phyloP scores from a whole-genome alignment of 2,888 invertebrate genomes.

The Amphimallon solstitiale region DNA sequence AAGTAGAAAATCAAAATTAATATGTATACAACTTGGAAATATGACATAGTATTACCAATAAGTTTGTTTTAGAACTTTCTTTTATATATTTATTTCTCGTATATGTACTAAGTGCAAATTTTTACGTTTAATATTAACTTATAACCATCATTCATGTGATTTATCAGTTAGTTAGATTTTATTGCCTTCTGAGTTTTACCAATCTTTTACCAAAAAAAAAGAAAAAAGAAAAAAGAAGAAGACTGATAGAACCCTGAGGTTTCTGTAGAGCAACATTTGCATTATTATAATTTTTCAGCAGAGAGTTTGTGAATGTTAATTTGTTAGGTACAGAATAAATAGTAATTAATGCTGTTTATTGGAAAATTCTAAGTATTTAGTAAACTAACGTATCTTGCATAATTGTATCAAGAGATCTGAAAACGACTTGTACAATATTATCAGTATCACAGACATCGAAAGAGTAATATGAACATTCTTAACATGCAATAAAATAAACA shows the following conservation, averaged over 20 bases:
- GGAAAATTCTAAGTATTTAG: neutral
- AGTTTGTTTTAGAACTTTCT: conserved; percentile 31
- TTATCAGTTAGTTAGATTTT: neutral
- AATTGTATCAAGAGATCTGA: conserved; percentile 9
- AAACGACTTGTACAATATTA: neutral
- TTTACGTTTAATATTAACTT: conserved; percentile 3
- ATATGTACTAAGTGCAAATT: neutral
- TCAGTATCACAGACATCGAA: neutral
- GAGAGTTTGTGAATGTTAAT: neutral
- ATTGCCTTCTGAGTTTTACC: conserved; percentile 15
- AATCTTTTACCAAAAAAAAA: conserved; percentile 7
- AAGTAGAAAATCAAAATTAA: too few species aligned
- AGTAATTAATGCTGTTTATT: too few species aligned
- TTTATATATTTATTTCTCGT: neutral
- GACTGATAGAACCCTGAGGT: conserved; percentile 23
- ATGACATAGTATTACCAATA: neutral
- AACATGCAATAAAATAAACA: too few species aligned
- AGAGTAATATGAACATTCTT: too few species aligned
- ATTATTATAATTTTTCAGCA: neutral
- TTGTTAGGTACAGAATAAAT: neutral
- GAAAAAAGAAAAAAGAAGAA: too few species aligned
- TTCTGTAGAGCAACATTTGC: neutral
- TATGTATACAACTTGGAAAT: neutral
- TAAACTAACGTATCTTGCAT: neutral
- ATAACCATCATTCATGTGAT: neutral